Conservation (phyloP, 2,113 vertebrate species). For the Thymallus thymallus region DNA sequence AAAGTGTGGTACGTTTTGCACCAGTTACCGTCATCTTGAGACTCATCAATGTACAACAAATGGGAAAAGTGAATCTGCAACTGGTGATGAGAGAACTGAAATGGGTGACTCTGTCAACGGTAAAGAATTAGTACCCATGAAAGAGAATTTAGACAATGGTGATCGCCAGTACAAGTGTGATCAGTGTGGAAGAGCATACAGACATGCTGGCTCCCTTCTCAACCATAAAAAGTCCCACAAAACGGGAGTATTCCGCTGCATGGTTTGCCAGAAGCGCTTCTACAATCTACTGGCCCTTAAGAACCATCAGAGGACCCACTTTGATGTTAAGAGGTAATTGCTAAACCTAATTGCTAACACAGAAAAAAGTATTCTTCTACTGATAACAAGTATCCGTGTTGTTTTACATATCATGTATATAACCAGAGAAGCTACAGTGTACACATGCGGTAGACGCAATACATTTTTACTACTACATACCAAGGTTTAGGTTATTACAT, state of each 20-base stretch:
- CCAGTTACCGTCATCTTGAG: constrained; percentile 62
- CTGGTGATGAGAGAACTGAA: constrained; percentile 39
- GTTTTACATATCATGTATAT: not conserved
- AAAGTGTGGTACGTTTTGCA: constrained; percentile 65
- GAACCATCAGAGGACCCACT: constrained; percentile 87
- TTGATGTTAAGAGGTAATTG: constrained; percentile 82
- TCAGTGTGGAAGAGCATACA: constrained; percentile 86
- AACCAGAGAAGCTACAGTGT: not conserved
- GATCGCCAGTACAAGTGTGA: constrained; percentile 79
- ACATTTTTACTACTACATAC: too few relatives aligned
- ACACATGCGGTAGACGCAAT: too few relatives aligned
- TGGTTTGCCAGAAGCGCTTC: constrained; percentile 86
- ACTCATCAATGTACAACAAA: constrained; percentile 60
- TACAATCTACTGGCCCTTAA: constrained; percentile 89
- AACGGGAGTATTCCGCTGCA: constrained; percentile 83
- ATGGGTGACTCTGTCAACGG: not conserved
- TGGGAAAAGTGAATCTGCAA: constrained; percentile 28
- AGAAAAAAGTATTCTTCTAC: not conserved
- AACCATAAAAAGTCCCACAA: constrained; percentile 92
- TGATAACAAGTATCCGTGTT: not conserved
- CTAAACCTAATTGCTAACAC: not conserved
- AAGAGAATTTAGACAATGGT: constrained; percentile 21
- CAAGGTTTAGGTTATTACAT: too few relatives aligned
- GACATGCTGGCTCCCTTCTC: constrained; percentile 84
- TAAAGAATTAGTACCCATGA: constrained; percentile 19